Evolutionary conservation across 2,888 invertebrate genomes (phyloP).

Genomic region (Chymomyza caudatula): DNA sequence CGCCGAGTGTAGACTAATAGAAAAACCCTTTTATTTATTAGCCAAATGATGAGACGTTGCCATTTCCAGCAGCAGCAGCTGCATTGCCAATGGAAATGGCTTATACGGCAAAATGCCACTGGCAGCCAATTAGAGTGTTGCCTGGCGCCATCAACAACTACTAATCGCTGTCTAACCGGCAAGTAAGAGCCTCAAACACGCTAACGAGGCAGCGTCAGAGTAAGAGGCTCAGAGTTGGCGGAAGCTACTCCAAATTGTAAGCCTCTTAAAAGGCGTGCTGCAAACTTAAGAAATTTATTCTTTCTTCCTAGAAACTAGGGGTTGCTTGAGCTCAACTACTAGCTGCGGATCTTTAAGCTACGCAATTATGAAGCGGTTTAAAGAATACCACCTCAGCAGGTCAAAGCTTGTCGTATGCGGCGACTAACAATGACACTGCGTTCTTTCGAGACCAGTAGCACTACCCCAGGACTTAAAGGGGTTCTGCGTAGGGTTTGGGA

Average conservation of each 20-base stretch:
- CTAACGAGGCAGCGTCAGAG: conserved; percentile 29
- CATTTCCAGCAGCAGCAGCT: neutral
- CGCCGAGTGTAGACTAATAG: conserved; percentile 6
- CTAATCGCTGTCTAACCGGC: conserved; percentile 32
- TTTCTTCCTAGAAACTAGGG: no score
- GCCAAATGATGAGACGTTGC: conserved; percentile 1
- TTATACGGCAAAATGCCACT: neutral
- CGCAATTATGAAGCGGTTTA: no score
- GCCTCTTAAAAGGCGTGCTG: no score
- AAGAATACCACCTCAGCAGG: no score
- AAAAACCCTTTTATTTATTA: conserved; percentile 8
- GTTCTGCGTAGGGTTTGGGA: no score
- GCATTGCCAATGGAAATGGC: conserved; percentile 4
- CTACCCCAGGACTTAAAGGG: no score
- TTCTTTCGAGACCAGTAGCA: no score
- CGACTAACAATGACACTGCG: no score
- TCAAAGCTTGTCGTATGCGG: no score
- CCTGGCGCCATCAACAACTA: conserved; percentile 28
- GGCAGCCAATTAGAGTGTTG: conserved; percentile 22
- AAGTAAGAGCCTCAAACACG: conserved; percentile 15
- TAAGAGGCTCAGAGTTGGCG: neutral
- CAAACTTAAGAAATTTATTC: no score
- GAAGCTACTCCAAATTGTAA: neutral
- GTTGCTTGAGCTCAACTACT: no score
- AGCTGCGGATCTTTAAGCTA: no score